Evolutionary conservation across 1,140 invertebrate species (phyloP), one percentile per base, ranked within the genome.

Genomic region (Frieseomelitta varia): DNA sequence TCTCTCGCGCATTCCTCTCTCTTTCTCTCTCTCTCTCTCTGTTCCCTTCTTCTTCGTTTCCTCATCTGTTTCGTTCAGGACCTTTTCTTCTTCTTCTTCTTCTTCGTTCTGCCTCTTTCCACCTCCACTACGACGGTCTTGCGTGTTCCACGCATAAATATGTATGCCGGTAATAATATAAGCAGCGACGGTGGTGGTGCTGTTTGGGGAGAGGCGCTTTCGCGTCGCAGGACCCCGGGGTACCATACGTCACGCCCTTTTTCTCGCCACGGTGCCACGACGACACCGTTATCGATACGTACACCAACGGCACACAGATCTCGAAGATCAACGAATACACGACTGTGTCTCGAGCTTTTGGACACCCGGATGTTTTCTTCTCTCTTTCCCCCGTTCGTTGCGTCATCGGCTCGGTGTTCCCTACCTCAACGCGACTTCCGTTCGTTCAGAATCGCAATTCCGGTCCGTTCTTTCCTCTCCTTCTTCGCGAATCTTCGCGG

Each of bases 161-260:
- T 94, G 90, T 91, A 92, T 93, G 92, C 87, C 84, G 88, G 90
- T 93, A 92, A 93, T 93, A 92, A 91, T 91, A 92, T 91, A 92
- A 93, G 88, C 89, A 85, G 56, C 84, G 68, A 77, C 84, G 85
- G 82, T 81, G 88, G 71, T 90, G 89, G 88, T 88, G 88, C 85
- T 91, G 85, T 89, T 91, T 88, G 86, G 87, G 86, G 90, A 87
- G 81, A 88, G 87, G 83, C 82, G 84, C 88, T 90, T 92, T 91
- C 86, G 73, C 65, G 78, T 85, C 78, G 86, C 72, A 87, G 86
- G 85, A 90, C 87, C 90, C 84, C 87, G 75, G 88, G 89, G 81
- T 88, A 88, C 77, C 87, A 88, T 87, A 89, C 84, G 83, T 91
- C 87, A 91, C 91, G 88, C 91, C 92, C 91, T 93, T 92, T 91